Evolutionary conservation across 2,888 invertebrate species (phyloP).

Genomic region (Netelia inedita): DNA sequence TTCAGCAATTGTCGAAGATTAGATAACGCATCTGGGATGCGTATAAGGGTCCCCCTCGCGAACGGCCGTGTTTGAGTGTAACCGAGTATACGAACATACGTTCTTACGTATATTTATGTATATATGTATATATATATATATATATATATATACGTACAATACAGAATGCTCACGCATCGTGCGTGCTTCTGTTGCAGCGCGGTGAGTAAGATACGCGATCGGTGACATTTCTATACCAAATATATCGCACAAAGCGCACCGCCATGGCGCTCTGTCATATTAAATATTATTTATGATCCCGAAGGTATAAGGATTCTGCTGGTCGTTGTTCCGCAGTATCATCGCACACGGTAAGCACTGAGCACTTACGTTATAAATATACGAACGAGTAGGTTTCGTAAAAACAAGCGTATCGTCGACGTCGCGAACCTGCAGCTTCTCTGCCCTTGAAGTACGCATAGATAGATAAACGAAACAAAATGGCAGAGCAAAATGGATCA

Average conservation of each 20-base stretch:
- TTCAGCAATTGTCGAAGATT: constrained; percentile 69
- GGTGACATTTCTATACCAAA: constrained; percentile 85
- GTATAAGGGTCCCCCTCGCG: constrained; percentile 47
- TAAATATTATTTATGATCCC: constrained; percentile 84
- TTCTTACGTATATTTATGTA: background rate
- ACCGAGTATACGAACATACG: background rate
- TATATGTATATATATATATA: constrained; percentile 8
- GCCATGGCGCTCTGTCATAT: constrained; percentile 81
- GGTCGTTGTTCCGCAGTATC: constrained; percentile 29
- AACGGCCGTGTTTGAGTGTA: constrained; percentile 24
- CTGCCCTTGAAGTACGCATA: background rate
- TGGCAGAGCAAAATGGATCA: background rate
- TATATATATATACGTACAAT: background rate
- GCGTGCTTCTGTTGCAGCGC: constrained; percentile 32
- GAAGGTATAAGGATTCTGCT: constrained; percentile 75
- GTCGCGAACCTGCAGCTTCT: constrained; percentile 33
- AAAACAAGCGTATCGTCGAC: constrained; percentile 54
- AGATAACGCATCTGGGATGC: constrained; percentile 66
- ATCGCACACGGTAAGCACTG: constrained; percentile 35
- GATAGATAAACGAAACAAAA: background rate
- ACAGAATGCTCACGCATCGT: constrained; percentile 10
- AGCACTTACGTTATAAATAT: constrained; percentile 38
- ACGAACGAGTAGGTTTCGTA: constrained; percentile 22
- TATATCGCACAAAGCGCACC: constrained; percentile 83
- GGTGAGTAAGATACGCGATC: constrained; percentile 81